Conservation (phyloP, 1,140 invertebrate genomes). For the Xylocopa sonorina region DNA sequence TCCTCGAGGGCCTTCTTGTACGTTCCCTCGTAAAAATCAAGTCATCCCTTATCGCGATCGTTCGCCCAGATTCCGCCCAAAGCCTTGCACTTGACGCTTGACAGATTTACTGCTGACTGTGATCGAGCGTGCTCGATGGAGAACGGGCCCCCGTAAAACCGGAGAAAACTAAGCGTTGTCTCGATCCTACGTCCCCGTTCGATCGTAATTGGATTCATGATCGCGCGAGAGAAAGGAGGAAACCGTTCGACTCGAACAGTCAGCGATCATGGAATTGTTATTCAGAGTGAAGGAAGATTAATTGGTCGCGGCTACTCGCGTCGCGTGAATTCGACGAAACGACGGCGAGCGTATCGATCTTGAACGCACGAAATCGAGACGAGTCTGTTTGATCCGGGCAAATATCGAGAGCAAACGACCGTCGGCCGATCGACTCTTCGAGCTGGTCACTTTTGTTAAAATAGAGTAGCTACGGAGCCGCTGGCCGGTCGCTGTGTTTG, state of each 20-base stretch:
- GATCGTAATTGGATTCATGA: background rate
- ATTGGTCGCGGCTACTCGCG: too few relatives aligned
- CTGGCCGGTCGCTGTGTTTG: slow-evolving; percentile 12
- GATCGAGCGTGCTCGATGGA: background rate
- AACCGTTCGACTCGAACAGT: too few relatives aligned
- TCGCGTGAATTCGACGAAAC: too few relatives aligned
- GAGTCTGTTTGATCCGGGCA: background rate
- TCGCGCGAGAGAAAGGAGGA: too few relatives aligned
- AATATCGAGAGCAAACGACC: slow-evolving; percentile 32
- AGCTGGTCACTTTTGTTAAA: background rate
- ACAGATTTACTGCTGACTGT: slow-evolving; percentile 30
- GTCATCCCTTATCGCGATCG: slow-evolving; percentile 27
- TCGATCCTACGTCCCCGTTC: background rate
- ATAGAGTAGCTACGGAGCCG: slow-evolving; percentile 3
- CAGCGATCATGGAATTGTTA: too few relatives aligned
- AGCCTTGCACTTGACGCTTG: background rate
- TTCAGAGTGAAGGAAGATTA: too few relatives aligned
- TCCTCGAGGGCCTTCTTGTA: slow-evolving; percentile 16
- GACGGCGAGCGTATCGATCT: background rate
- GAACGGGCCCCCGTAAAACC: background rate
- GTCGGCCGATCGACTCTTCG: slow-evolving; percentile 20
- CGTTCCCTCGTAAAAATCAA: slow-evolving; percentile 34
- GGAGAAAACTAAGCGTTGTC: background rate
- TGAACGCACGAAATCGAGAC: background rate
- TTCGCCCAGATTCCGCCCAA: slow-evolving; percentile 16